Base-by-base conservation (phyloP, 1,140 invertebrate species). In the Euschistus heros region DNA sequence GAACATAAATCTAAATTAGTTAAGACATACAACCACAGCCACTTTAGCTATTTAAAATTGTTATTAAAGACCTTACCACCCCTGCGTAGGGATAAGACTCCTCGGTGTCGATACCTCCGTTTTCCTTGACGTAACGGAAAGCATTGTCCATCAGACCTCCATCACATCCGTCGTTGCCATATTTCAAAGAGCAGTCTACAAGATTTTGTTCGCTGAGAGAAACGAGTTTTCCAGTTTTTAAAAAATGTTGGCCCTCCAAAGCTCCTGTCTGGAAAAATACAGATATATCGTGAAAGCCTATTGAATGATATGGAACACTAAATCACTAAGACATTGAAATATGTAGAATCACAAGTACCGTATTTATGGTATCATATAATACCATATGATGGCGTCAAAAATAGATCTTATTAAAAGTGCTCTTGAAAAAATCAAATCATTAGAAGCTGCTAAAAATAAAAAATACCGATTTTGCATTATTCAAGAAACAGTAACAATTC, bases 201-300 rank as follows among this genome's bases (percentile, higher is more conserved):
- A 99, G 78, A 75, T 99, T 98, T 79, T 99, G 97, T 79, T 99
- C 97, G 69, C 92, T 96, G 0, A 99, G 82, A 3, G 92, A 94
- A 5, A 95, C 82, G 13, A 99, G 79, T 68, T 84, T 81, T 54
- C 88, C 88, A 27, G 81, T 86, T 74, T 89, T 85, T 67, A 92
- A 84, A 77, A 89, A 96, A 75, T 96, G 88, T 76, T 98, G 96
- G 18, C 91, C 96, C 80, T 99, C 97, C 24, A 99, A 77, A 0
- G 96, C 79, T 24, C 95, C 97, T 69, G 94, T 98, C 86, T 91
- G 72, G 13, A 75, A 75, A 60, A n/a, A 50, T 5, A 63, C n/a
- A 52, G 3, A 50, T 10, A 50, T 0, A 50, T 50, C 6, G 2
- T 20, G 17, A 44, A 44, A 44, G 17, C 42, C 7, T 44, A 44